Evolutionary conservation across 2,113 vertebrate genomes (phyloP), one percentile per base, ranked within the genome.

Genomic region (Etia nguti): DNA sequence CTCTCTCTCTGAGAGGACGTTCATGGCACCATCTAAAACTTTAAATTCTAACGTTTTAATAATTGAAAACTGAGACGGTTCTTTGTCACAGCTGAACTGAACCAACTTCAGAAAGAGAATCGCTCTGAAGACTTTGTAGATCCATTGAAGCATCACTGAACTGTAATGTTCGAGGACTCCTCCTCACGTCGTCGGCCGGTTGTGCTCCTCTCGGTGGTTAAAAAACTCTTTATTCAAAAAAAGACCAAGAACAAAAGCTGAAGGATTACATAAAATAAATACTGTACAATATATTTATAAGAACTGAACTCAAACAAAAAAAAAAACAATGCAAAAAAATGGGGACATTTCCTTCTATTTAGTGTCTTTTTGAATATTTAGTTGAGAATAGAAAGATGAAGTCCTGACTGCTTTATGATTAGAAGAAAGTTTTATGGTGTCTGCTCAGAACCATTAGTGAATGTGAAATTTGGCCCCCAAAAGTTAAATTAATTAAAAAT

Each of bases 301-400:
- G 22, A 57, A 12, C 0, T 26, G 55, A 26, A 26, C 55, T 26
- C 11, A 22, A 55, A 55, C n/a, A 24, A 13, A 56, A n/a, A n/a
- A n/a, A n/a, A n/a, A n/a, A n/a, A n/a, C n/a, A n/a, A n/a, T n/a
- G 22, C 4, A 0, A 26, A 56, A 11, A 2, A 4, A 4, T 56
- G 54, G 22, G 54, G 6, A 24, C 1, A 11, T 24, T 56, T 56
- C 22, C 54, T 56, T 6, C 22, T 24, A 56, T 56, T 2, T 13
- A 24, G 11, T 56, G 54, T 56, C 22, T 56, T 24, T 13, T 13
- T 56, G 54, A 56, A 24, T 56, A 56, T 26, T 15, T 56, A 26
- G 55, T 15, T 57, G 22, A 26, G 55, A 26, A 57, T 26, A 4
- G n/a, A 26, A 55, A 0, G 52, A 55, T 4, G n/a, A 22, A 12